phyloP scores from a whole-genome alignment of 2,113 vertebrate genomes.

The Epinephelus fuscoguttatus region DNA sequence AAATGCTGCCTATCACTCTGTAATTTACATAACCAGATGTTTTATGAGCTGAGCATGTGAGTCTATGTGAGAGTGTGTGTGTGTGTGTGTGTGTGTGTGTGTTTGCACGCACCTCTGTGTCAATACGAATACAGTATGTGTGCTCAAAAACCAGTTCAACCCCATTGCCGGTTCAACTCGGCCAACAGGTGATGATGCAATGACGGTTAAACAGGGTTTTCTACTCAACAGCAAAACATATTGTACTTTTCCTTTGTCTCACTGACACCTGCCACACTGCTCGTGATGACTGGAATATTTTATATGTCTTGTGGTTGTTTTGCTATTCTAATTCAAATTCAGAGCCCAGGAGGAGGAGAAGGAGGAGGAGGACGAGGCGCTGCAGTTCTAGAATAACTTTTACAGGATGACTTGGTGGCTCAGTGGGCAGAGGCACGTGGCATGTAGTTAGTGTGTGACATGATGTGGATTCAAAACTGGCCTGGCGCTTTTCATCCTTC shows the following conservation, averaged over 20 bases:
- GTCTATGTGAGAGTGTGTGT: not conserved
- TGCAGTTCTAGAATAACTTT: slow-evolving; percentile 54
- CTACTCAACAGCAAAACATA: slow-evolving; percentile 48
- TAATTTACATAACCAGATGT: slow-evolving; percentile 23
- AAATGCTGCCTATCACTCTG: slow-evolving; percentile 10
- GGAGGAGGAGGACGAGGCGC: slow-evolving; percentile 33
- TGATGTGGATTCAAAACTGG: slow-evolving; percentile 16
- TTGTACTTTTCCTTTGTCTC: slow-evolving; percentile 23
- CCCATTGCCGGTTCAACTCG: slow-evolving; percentile 43
- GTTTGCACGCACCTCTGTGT: slow-evolving; percentile 1
- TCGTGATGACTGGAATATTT: not conserved
- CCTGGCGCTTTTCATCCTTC: slow-evolving; percentile 38
- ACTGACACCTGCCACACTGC: slow-evolving; percentile 15
- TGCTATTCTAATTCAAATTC: not conserved
- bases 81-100: slow-evolving; percentile 29
- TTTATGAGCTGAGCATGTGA: slow-evolving; percentile 5
- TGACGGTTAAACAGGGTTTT: slow-evolving; percentile 80
- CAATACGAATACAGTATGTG: slow-evolving; percentile 44
- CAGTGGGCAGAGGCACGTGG: slow-evolving; percentile 34
- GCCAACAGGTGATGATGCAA: slow-evolving; percentile 64
- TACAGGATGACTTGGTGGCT: slow-evolving; percentile 49
- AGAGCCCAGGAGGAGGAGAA: not conserved
- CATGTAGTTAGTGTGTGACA: not conserved
- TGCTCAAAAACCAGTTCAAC: slow-evolving; percentile 71
- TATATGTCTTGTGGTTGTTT: not conserved